phyloP scores from a whole-genome alignment of 2,113 vertebrate species.

The Xyrauchen texanus region DNA sequence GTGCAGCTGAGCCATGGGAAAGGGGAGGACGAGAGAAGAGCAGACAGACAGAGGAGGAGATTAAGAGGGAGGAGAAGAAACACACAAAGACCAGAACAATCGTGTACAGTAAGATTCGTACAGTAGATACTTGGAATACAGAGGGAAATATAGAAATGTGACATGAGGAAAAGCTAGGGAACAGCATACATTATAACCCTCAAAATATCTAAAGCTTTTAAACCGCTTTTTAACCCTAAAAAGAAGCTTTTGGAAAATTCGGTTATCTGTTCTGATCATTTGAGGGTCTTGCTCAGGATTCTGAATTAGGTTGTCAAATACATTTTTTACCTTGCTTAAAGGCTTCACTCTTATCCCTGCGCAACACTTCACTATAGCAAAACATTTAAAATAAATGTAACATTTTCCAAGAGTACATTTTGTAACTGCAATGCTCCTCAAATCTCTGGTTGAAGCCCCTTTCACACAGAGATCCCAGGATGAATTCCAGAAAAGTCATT shows the following conservation, averaged over 20 bases:
- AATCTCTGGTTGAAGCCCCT: too few relatives aligned
- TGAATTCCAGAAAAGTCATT: too few relatives aligned
- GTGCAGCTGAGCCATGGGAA: neutral
- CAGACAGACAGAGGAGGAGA: neutral
- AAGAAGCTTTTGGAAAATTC: neutral
- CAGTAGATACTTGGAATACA: neutral
- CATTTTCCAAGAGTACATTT: neutral
- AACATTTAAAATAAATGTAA: neutral
- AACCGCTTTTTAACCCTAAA: too few relatives aligned
- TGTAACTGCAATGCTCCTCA: conserved; percentile 26
- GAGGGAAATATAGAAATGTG: neutral
- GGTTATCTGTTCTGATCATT: neutral
- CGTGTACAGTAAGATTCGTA: neutral
- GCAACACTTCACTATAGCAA: neutral
- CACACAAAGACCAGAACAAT: neutral
- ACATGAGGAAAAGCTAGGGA: too few relatives aligned
- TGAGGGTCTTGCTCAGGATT: neutral
- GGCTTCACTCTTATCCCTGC: neutral
- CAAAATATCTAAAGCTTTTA: too few relatives aligned
- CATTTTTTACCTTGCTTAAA: conserved; percentile 11
- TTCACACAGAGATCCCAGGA: too few relatives aligned
- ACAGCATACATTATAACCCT: too few relatives aligned
- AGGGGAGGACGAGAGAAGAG: neutral
- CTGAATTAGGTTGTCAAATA: neutral
- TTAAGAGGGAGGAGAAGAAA: neutral